Conservation (phyloP, 2,888 invertebrate species). For the Ochropacha duplaris region DNA sequence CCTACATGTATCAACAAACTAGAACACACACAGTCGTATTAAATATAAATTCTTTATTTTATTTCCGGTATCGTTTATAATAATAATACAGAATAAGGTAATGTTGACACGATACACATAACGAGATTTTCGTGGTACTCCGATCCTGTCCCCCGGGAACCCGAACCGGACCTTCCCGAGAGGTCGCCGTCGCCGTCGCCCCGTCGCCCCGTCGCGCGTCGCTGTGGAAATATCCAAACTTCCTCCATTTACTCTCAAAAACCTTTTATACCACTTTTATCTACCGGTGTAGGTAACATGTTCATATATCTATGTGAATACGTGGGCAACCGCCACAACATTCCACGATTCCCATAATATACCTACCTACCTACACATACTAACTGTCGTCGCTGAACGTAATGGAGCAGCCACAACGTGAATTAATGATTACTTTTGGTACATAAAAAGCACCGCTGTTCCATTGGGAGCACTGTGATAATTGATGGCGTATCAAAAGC, state of each 20-base stretch:
- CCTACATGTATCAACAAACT: neutral
- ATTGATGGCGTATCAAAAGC: slow-evolving; percentile 59
- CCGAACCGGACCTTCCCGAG: slow-evolving; percentile 41
- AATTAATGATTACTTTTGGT: neutral
- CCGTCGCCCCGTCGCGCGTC: too few species aligned
- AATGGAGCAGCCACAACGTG: neutral
- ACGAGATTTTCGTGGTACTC: slow-evolving; percentile 38
- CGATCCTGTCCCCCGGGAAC: slow-evolving; percentile 42
- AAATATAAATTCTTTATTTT: neutral
- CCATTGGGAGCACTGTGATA: slow-evolving; percentile 37
- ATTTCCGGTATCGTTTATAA: neutral
- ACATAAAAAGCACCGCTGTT: slow-evolving; percentile 35
- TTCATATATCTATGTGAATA: slow-evolving; percentile 30
- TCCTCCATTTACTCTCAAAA: slow-evolving; percentile 46
- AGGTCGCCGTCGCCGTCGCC: slow-evolving; percentile 33
- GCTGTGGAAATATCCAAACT: slow-evolving; percentile 46
- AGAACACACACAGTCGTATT: neutral
- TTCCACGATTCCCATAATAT: neutral
- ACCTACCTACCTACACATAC: neutral
- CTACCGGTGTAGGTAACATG: neutral
- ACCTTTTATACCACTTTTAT: slow-evolving; percentile 47
- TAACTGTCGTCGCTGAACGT: neutral
- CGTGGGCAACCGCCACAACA: slow-evolving; percentile 25
- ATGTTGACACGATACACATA: slow-evolving; percentile 33
- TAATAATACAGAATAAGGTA: neutral